A percentile compares a stretch with the other conserved stretches of the same genome.
Evolutionary conservation across 1,140 invertebrate species (phyloP).

Genomic region (Maniola jurtina): DNA sequence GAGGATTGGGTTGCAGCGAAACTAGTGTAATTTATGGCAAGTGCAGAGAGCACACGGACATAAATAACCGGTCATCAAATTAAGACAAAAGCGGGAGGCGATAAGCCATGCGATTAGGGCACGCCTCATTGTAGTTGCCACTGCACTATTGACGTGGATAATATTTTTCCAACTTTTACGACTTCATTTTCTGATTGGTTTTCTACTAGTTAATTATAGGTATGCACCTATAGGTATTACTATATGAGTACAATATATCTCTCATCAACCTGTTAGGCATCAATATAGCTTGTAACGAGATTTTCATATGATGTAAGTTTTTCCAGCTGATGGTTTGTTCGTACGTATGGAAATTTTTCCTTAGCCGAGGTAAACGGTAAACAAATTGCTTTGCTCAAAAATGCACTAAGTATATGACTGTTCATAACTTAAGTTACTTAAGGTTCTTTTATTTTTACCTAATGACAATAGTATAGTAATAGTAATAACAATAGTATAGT

Average conservation of each 20-base stretch:
- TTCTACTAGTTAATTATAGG: not conserved
- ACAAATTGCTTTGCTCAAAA: no score
- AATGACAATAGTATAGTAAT: conserved; percentile 11
- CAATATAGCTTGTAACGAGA: no score
- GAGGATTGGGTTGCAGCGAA: conserved; percentile 51
- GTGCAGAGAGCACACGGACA: conserved; percentile 46
- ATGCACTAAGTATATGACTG: no score
- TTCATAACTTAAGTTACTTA: no score
- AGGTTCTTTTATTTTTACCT: no score
- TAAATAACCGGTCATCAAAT: conserved; percentile 70
- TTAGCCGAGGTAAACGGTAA: no score
- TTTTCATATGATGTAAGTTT: no score
- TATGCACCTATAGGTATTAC: no score
- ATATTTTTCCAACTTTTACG: conserved; percentile 64
- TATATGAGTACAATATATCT: no score
- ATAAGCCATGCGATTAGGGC: conserved; percentile 63
- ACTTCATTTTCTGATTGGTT: conserved; percentile 48
- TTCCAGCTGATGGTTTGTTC: no score
- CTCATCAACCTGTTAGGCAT: no score
- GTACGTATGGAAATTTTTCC: no score
- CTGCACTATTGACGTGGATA: conserved; percentile 55
- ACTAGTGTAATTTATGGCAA: conserved; percentile 70
- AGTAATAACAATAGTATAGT: conserved; percentile 17
- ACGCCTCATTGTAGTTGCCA: conserved; percentile 59
- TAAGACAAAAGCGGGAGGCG: conserved; percentile 70